Evolutionary conservation across 37 sponge, comb jelly and placozoan genomes (phyloP).

Genomic region (Oopsacas minuta): DNA sequence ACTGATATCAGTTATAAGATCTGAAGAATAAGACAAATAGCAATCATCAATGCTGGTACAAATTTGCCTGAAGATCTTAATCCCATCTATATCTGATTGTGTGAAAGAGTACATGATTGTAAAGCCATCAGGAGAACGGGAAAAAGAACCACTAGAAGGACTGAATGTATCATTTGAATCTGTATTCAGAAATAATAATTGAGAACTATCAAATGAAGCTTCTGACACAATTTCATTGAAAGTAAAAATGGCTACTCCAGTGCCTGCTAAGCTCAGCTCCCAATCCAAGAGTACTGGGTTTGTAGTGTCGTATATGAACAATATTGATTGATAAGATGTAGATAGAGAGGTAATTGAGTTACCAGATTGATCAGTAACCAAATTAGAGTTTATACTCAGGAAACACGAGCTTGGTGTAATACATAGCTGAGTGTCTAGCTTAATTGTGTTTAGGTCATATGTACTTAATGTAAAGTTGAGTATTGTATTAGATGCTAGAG

Average conservation of each 20-base stretch:
- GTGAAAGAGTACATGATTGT: conserved; percentile 3
- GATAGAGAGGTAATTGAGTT: conserved; percentile 31
- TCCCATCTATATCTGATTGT: conserved; percentile 2
- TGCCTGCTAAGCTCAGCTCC: neutral
- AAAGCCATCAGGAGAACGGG: neutral
- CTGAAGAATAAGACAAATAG: neutral
- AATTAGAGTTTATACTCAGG: conserved; percentile 1
- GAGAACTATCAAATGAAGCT: conserved; percentile 12
- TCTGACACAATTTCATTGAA: conserved; percentile 60
- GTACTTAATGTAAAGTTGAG: conserved; percentile 30
- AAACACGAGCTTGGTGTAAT: conserved; percentile 14
- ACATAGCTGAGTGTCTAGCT: conserved; percentile 56
- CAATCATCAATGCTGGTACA: neutral
- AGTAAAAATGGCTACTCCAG: conserved; percentile 43
- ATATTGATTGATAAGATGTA: conserved; percentile 26
- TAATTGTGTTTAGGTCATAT: conserved; percentile 46
- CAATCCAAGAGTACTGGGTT: conserved; percentile 41
- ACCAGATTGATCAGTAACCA: conserved; percentile 40
- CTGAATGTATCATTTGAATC: neutral
- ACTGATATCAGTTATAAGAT: neutral
- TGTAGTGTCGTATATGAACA: conserved; percentile 51
- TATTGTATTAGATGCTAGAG: conserved; percentile 15
- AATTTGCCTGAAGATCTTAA: neutral
- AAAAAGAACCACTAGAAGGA: neutral
- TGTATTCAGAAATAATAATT: neutral